Base-by-base conservation (phyloP, 2,888 invertebrate genomes). In the Netelia virgata region DNA sequence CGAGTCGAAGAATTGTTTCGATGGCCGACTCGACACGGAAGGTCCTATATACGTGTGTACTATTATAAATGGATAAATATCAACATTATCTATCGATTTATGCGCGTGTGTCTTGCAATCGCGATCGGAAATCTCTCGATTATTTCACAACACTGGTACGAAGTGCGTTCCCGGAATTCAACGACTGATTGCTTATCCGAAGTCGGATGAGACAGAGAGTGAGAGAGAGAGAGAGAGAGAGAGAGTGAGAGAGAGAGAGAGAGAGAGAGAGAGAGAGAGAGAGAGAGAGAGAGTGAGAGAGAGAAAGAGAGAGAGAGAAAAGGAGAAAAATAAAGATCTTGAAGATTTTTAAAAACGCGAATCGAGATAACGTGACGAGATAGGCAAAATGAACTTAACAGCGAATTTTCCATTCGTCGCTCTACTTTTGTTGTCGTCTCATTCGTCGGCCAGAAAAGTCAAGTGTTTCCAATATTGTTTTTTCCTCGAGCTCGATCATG, bases 181-280 rank as follows among this genome's bases (percentile, higher is more conserved):
- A 41, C 43, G 69, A 61, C 55, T 28, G 81, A 77, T 77, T 77
- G 68, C 68, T 77, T 77, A 77, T 77, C 77, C 77, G 68, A 36
- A 77, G 59, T 47, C 59, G 43, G 28, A 3, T 28, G 28, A 28
- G 28, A 28, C 28, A 28, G 3, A 28, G 5, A 28, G 28, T 3
- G 28, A 28, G 28, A 28, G 28, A 23, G 1, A 23, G 2, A 23
- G 23, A 10, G 43, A 43, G 43, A 47, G 11, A 47, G 47, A 47
- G 47, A 14, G 47, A 47, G 14, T 11, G 2, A 14, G 14, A 50
- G 68, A 68, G 5, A 28, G 28, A 5, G 6, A 28, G 28, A 28
- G 6, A 5, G 5, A 28, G 6, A 47, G 14, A 47, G 0, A 14
- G 14, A 50, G 50, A 68, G 28, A 28, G 28, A 3, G 5, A 28